phyloP scores from a whole-genome alignment of 1,140 invertebrate species.

The Drosophila melanica region DNA sequence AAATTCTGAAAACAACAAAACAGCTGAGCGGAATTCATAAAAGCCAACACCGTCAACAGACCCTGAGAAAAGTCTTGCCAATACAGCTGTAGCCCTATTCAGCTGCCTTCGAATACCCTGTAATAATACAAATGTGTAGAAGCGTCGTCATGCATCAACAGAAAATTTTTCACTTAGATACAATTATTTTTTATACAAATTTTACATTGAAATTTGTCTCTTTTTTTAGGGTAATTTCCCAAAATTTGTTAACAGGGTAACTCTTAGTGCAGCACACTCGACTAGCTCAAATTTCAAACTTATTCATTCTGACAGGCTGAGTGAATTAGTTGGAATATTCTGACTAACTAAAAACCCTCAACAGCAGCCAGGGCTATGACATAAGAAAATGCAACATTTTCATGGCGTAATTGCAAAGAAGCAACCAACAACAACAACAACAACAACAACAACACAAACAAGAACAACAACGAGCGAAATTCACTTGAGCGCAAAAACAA shows the following conservation, averaged over 20 bases:
- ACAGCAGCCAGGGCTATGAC: slow-evolving; percentile 54
- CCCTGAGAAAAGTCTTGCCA: slow-evolving; percentile 29
- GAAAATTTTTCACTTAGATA: no score
- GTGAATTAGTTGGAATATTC: slow-evolving; percentile 71
- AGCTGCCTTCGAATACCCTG: slow-evolving; percentile 28
- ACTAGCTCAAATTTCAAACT: background rate
- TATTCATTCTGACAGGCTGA: slow-evolving; percentile 2
- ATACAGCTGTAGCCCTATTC: slow-evolving; percentile 11
- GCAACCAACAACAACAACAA: slow-evolving; percentile 23
- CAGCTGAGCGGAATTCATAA: slow-evolving; percentile 76
- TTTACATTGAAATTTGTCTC: no score
- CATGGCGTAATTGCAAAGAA: slow-evolving; percentile 77
- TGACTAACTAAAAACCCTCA: slow-evolving; percentile 49
- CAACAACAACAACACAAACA: slow-evolving; percentile 19
- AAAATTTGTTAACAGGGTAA: background rate
- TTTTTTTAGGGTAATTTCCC: no score
- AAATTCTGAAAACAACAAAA: slow-evolving; percentile 48
- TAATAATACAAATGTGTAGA: background rate
- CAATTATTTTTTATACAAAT: no score
- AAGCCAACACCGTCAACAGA: slow-evolving; percentile 38
- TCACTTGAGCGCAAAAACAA: slow-evolving; percentile 68
- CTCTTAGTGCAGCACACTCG: background rate
- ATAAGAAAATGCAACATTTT: slow-evolving; percentile 81
- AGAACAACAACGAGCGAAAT: slow-evolving; percentile 42
- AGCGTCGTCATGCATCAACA: no score